phyloP scores from a whole-genome alignment of 2,797 vertebrate species.

The Coreius guichenoti region DNA sequence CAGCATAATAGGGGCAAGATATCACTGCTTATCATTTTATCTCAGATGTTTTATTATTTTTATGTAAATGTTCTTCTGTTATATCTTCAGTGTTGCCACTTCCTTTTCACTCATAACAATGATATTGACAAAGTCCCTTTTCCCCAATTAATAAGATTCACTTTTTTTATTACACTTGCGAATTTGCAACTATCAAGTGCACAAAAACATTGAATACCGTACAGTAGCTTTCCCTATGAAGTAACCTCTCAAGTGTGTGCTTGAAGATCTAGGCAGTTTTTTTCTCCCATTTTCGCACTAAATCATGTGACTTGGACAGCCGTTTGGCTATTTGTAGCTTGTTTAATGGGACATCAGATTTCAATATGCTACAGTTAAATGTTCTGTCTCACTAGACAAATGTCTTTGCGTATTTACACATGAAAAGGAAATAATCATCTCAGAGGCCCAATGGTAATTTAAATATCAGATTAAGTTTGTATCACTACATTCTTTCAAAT shows the following conservation, averaged over 20 bases:
- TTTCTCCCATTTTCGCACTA: background rate
- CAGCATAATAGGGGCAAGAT: background rate
- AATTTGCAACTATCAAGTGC: background rate
- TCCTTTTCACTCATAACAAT: background rate
- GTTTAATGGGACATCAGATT: slow-evolving; percentile 18
- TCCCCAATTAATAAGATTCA: background rate
- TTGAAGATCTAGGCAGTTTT: background rate
- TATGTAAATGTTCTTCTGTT: background rate
- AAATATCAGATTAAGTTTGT: background rate
- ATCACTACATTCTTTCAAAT: background rate
- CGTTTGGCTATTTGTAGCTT: slow-evolving; percentile 3
- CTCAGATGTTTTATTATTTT: background rate
- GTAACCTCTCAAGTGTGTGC: background rate
- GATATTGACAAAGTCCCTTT: background rate
- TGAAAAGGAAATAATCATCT: slow-evolving; percentile 1
- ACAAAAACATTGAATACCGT: background rate
- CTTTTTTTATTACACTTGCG: background rate
- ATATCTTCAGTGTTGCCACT: background rate
- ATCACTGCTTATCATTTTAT: background rate
- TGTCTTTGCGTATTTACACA: slow-evolving; percentile 15
- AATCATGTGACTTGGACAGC: background rate
- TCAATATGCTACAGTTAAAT: background rate
- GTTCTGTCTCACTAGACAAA: background rate
- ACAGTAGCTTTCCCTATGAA: background rate
- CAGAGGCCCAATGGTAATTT: background rate